Evolutionary conservation across 1,140 invertebrate genomes (phyloP), one percentile per base, ranked within the genome.

Genomic region (Meloidogyne hapla): DNA sequence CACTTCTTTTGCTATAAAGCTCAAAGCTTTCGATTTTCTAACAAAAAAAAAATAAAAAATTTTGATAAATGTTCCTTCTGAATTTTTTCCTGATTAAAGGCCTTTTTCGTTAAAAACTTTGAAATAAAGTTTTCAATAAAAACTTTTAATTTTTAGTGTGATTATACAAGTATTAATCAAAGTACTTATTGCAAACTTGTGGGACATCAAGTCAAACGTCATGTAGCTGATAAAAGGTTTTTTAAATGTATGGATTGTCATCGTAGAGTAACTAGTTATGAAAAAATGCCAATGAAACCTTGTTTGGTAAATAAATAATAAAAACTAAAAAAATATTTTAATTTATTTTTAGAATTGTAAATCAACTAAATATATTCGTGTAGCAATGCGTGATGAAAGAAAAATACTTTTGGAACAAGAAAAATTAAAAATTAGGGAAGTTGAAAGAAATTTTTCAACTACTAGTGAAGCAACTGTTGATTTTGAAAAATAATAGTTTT

Each of bases 301-400:
- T 84, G 83, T 64, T 15, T 38, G 69, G 83, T 84, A 21, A 23
- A 69, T 33, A 64, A 4, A 45, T n/a, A 77, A 15, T 21, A 18
- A 10, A 74, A 68, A 67, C 38, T 38, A 33, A 21, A 15, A 69
- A 15, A 10, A 15, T 61, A 63, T 48, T 1, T n/a, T 15, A 4
- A 26, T 25, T 23, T 77, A 15, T 15, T 83, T 83, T 69, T 42
- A 83, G 82, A 28, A 45, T 9, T 83, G 82, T 70, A 62, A 70
- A 25, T 69, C 63, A 4, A 81, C 76, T 18, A 65, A 84, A 42
- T 84, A 71, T 70, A 76, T 81, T 21, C 77, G 83, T 23, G 83
- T 84, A 6, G 79, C 81, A 25, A 85, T 85, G 83, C 66, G 64
- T 45, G 83, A 84, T 65, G 83, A 84, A 65, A 56, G 83, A 21